Conservation (phyloP, 2,797 vertebrate species). For the Fratercula arctica region DNA sequence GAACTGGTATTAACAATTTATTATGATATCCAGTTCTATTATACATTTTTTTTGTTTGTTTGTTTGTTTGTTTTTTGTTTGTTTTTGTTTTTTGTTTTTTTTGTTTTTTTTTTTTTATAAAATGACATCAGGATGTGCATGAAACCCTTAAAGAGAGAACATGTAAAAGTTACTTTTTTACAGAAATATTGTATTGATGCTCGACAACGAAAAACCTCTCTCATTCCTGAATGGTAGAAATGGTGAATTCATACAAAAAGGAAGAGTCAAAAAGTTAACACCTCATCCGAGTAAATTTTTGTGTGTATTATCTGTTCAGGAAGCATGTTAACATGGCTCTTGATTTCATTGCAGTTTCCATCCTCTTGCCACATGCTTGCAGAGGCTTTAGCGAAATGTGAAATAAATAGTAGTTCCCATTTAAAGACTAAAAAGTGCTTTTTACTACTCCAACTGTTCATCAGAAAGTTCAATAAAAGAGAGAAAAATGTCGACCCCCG, state of each 20-base stretch:
- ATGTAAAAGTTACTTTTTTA: neutral
- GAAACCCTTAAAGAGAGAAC: neutral
- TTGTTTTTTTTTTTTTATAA: neutral
- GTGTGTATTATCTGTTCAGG: neutral
- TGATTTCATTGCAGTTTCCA: neutral
- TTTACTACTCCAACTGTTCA: neutral
- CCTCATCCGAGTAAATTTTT: neutral
- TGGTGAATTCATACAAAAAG: neutral
- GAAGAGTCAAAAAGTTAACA: neutral
- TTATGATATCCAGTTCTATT: neutral
- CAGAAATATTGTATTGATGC: neutral
- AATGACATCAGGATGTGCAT: fast-evolving
- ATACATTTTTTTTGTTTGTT: neutral
- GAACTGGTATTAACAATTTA: neutral
- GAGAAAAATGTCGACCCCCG: neutral
- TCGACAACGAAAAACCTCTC: neutral
- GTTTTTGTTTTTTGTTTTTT: too few relatives aligned
- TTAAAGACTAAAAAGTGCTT: neutral
- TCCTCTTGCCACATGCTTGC: neutral
- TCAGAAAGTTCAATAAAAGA: neutral
- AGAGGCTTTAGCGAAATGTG: neutral
- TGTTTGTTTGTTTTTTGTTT: too few relatives aligned
- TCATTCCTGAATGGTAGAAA: neutral
- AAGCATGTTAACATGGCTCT: neutral
- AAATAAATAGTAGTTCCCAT: neutral